Evolutionary conservation across 2,888 invertebrate species (phyloP).

Genomic region (Margaritifera margaritifera): DNA sequence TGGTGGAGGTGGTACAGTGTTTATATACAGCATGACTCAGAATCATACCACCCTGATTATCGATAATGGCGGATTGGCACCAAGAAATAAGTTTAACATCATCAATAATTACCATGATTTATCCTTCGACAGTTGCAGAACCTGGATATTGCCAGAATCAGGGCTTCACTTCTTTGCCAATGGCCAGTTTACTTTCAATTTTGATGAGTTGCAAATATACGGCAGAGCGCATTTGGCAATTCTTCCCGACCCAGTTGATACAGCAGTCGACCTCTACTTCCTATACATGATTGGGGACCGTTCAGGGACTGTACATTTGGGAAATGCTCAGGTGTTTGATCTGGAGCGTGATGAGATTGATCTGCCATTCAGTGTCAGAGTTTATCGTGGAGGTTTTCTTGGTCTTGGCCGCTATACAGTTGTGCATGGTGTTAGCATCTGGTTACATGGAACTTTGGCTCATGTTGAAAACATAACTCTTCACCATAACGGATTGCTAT

Average conservation of each 20-base stretch:
- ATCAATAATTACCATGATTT: conserved; percentile 45
- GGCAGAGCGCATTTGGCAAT: conserved; percentile 53
- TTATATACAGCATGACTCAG: conserved; percentile 49
- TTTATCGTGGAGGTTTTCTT: conserved; percentile 45
- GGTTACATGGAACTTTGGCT: conserved; percentile 55
- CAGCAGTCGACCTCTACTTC: conserved; percentile 47
- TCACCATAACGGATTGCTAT: conserved; percentile 49
- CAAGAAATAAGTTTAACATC: conserved; percentile 37
- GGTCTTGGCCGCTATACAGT: conserved; percentile 53
- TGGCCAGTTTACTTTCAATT: conserved; percentile 39
- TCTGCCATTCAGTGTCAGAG: conserved; percentile 52
- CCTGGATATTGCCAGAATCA: conserved; percentile 53
- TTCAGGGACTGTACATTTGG: conserved; percentile 60
- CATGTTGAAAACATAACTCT: conserved; percentile 52
- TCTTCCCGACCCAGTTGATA: conserved; percentile 36
- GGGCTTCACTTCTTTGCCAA: conserved; percentile 43
- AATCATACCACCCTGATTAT: conserved; percentile 52
- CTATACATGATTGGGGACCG: conserved; percentile 62
- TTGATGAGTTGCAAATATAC: conserved; percentile 55
- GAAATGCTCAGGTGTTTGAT: conserved; percentile 50
- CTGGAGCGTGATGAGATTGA: conserved; percentile 50
- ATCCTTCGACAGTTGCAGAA: conserved; percentile 46
- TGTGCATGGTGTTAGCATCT: conserved; percentile 56
- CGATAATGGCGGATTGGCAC: conserved; percentile 46
- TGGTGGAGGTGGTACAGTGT: conserved; percentile 55